Conservation (phyloP, 2,797 vertebrate genomes). For the Hyperoplus lanceolatus region DNA sequence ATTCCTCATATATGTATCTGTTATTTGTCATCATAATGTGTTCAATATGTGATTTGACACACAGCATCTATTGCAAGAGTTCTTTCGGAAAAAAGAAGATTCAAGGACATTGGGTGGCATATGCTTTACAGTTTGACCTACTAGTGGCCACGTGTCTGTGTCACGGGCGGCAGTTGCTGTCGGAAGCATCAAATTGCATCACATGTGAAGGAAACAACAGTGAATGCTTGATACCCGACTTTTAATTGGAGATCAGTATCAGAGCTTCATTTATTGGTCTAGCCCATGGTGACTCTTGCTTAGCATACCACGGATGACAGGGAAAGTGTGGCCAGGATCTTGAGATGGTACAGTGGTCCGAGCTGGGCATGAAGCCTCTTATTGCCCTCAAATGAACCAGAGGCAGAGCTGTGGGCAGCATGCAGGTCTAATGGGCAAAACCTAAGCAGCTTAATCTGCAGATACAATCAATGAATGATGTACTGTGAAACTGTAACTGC, state of each 20-base stretch:
- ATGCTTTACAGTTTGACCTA: no score
- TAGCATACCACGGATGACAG: neutral
- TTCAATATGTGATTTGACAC: no score
- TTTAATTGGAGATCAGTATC: neutral
- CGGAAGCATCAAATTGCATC: neutral
- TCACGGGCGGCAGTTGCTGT: no score
- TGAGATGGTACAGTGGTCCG: neutral
- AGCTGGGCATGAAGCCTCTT: conserved; percentile 5
- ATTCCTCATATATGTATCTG: no score
- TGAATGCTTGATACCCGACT: neutral
- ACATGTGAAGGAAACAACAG: neutral
- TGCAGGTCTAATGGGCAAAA: neutral
- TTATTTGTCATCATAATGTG: no score
- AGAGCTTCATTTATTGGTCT: neutral
- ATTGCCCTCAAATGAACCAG: neutral
- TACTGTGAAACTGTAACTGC: conserved; percentile 36
- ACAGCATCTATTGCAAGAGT: no score
- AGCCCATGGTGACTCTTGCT: neutral
- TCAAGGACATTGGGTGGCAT: no score
- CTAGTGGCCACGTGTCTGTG: no score
- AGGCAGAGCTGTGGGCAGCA: neutral
- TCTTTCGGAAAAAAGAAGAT: no score
- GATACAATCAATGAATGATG: conserved; percentile 18
- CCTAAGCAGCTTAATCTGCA: conserved; percentile 41
- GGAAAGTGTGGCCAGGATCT: conserved; percentile 3